These are phyloP conservation scores for Craterocephalus amniculus DNA, from an alignment of 2,797 vertebrate species.

Conservation along the genomic window DNA sequence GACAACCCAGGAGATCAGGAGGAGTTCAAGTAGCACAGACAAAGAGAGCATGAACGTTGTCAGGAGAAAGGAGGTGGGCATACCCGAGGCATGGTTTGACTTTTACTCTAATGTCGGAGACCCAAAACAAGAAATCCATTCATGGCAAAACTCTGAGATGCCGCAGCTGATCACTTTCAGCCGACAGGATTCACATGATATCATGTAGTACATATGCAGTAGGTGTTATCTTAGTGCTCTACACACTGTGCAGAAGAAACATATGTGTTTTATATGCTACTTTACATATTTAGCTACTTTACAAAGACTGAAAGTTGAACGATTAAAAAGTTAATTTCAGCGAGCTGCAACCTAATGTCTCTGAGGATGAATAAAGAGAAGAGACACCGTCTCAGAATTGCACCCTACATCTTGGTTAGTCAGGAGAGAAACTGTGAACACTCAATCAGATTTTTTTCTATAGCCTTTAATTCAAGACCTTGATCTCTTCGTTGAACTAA, in stretches of 20 bases:
- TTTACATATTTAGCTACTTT: neutral
- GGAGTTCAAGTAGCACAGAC: slow-evolving; percentile 27
- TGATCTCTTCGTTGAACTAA: slow-evolving; percentile 5
- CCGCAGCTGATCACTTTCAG: slow-evolving; percentile 5
- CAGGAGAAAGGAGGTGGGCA: slow-evolving; percentile 25
- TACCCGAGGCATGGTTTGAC: slow-evolving; percentile 42
- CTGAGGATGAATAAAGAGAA: slow-evolving; percentile 8
- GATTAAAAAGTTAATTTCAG: slow-evolving; percentile 21
- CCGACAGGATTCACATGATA: neutral
- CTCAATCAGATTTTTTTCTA: neutral
- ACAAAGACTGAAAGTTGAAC: slow-evolving; percentile 3
- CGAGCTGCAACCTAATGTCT: slow-evolving; percentile 4
- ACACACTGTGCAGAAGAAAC: neutral
- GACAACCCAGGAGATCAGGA: slow-evolving; percentile 22
- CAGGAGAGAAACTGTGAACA: neutral
- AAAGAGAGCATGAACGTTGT: neutral
- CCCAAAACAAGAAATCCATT: slow-evolving; percentile 5
- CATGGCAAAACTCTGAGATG: slow-evolving; percentile 4
- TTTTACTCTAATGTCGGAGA: slow-evolving; percentile 27
- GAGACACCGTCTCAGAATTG: neutral
- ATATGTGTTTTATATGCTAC: neutral
- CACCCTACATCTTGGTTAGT: slow-evolving; percentile 1
- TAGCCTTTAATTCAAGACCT: slow-evolving; percentile 2
- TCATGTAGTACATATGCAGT: neutral
- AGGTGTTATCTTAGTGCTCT: neutral